These are phyloP conservation scores for Gobio gobio DNA, from an alignment of 2,113 vertebrate genomes.

Conservation along the genomic window DNA sequence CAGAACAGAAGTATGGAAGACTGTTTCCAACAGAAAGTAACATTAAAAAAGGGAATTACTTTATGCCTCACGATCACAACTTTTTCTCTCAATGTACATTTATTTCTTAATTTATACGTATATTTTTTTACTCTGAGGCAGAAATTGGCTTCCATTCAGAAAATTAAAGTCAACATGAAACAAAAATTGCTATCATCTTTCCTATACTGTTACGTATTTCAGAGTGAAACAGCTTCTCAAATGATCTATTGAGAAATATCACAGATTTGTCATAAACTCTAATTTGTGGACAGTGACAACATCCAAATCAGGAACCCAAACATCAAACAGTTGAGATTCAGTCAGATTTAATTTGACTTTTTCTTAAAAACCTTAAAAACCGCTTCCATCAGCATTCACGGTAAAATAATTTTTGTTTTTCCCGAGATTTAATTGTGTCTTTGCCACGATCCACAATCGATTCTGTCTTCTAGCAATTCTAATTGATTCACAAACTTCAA, in stretches of 20 bases:
- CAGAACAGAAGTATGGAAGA: background rate
- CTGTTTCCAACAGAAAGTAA: background rate
- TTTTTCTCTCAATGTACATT: background rate
- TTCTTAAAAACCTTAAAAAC: no score
- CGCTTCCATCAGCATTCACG: no score
- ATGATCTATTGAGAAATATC: background rate
- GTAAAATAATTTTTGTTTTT: no score
- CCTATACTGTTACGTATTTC: background rate
- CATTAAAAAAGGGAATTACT: background rate
- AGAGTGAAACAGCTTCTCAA: background rate
- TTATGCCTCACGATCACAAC: background rate
- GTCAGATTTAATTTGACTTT: no score
- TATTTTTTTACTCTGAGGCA: background rate
- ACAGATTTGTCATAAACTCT: background rate
- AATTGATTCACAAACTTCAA: no score
- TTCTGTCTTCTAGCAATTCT: no score
- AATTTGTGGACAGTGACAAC: no score
- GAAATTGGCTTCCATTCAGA: background rate
- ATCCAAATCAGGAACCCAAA: background rate
- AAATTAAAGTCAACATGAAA: background rate
- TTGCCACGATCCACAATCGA: no score
- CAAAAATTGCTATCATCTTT: background rate
- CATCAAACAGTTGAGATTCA: background rate
- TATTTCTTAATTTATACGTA: background rate
- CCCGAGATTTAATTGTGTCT: no score